Evolutionary conservation across 2,113 vertebrate genomes (phyloP), one percentile per base, ranked within the genome.

Genomic region (Scatophagus argus): DNA sequence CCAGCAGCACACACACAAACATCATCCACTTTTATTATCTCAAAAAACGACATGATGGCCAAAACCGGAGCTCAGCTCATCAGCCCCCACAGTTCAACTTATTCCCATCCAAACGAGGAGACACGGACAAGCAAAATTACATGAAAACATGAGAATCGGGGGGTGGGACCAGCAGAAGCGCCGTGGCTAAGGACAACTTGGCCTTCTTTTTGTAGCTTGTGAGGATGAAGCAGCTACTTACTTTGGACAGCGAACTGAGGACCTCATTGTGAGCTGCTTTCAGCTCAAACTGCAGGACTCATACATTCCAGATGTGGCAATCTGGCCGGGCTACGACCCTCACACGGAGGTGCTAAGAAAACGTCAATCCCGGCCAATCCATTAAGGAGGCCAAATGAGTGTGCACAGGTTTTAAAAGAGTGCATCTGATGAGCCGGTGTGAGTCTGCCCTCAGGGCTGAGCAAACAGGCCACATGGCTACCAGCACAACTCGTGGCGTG

Each of bases 241-340:
- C 74, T 91, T 82, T 91, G 88, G 86, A 91, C 58, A 65, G 54
- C 65, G 89, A 93, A 89, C 91, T 89, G 71, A 89, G 87, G 80
- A 81, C 32, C 76, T 87, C 63, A 87, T 87, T 91, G 85, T 87
- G 86, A 84, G 88, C 7, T 34, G 47, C 82, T 74, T 77, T 82
- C 55, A 75, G 68, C 60, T 74, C 82, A 87, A 79, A 79, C 87
- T 80, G 59, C 59, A 60, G 74, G 46, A 79, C 89, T 91, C 86
- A 89, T 92, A 43, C 59, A 81, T 88, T 90, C 93, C 93, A 94
- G 91, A 94, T 94, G 93, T 88, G 88, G 72, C 71, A 21, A 25
- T 80, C 73, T 84, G 83, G 86, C 89, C 87, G 71, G 55, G 81
- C 81, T 77, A 13, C 31, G 83, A 92, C 91, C 89, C 87, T 93